Conservation (phyloP, 1,140 invertebrate genomes). For the Aporrectodea caliginosa region DNA sequence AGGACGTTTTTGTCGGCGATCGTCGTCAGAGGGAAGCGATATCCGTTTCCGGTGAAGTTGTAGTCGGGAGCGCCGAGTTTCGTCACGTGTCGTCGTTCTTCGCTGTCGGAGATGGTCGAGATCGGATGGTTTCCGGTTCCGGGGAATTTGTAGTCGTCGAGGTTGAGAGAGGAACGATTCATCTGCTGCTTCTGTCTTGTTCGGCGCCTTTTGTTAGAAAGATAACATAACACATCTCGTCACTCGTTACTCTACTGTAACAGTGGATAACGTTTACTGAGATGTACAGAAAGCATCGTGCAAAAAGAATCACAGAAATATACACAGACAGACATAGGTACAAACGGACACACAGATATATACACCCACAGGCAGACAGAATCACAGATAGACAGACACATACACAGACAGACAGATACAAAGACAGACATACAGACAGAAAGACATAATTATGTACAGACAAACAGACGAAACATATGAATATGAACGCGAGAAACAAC, state of each 20-base stretch:
- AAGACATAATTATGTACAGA: neutral
- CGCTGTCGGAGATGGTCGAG: neutral
- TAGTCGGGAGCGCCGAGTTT: neutral
- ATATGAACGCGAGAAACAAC: no score
- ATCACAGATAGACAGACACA: neutral
- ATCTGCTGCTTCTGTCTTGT: neutral
- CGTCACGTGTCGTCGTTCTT: neutral
- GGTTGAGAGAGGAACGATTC: neutral
- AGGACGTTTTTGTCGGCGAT: neutral
- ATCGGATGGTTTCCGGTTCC: neutral
- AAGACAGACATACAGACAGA: neutral
- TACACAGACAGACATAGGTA: neutral
- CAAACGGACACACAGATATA: neutral
- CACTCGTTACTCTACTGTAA: no score
- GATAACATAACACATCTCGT: no score
- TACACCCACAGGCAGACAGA: neutral
- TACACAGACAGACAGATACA: neutral
- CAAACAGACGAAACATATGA: neutral
- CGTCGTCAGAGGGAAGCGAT: neutral
- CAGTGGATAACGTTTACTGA: no score
- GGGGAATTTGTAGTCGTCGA: neutral
- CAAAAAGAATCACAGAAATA: neutral
- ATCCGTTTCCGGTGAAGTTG: neutral
- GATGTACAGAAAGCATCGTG: no score
- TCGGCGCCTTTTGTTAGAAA: no score